Evolutionary conservation across 2,113 vertebrate genomes (phyloP), one percentile per base, ranked within the genome.

Genomic region (Stictonetta naevosa): DNA sequence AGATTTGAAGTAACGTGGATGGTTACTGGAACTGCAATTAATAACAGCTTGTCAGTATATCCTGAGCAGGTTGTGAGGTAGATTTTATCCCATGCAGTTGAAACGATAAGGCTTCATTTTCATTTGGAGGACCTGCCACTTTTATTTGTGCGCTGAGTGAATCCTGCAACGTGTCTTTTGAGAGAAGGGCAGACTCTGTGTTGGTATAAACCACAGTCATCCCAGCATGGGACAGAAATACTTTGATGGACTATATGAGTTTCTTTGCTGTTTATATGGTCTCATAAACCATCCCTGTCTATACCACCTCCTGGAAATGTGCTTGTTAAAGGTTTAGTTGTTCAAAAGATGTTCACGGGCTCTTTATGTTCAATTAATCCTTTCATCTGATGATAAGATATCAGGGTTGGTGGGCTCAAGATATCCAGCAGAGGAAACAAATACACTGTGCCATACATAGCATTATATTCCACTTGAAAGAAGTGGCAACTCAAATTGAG

Each of bases 371-470:
- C 73, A 52, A 82, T 92, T 84, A 82, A 91, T 95, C 73, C 89
- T 95, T 92, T 97, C 83, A 86, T 89, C 74, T 72, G 86, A 81
- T 58, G 91, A 68, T 93, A 86, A 83, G 88, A 3, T 95, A 85
- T 44, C 84, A 73, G 74, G 42, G 26, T n/a, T 78, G 62, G 81
- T 83, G 59, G 87, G 77, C 60, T 91, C 55, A 60, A 59, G 89
- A 86, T 80, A 80, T 6, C 22, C 40, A 56, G 66, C 38, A 48
- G 34, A 80, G 4, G 82, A 59, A 95, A 80, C 75, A 96, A 97
- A 96, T 89, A 69, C 66, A 38, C 11, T 19, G 12, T 62, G 53
- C 10, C 26, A 22, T 66, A 50, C n/a, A 66, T 74, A 83, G 72
- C 82, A 66, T 92, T 91, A 74, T 58, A 71, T 76, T 94, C 53